These are phyloP conservation scores for Sylvia borin DNA, from an alignment of 2,797 vertebrate genomes.

Conservation along the genomic window DNA sequence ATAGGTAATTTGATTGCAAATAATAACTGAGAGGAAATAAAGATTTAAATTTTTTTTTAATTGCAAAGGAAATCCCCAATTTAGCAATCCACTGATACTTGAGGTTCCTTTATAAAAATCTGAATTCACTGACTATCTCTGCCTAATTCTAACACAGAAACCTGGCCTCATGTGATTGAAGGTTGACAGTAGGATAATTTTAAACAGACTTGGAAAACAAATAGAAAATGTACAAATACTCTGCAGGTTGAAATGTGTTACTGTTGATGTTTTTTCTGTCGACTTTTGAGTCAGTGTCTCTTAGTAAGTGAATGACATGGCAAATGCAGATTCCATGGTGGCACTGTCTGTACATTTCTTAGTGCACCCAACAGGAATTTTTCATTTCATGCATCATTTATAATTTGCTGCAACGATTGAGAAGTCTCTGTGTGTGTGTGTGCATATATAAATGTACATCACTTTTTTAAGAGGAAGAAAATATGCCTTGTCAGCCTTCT, in stretches of 20 bases:
- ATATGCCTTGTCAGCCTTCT: neutral
- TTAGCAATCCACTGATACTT: neutral
- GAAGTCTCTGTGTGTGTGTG: neutral
- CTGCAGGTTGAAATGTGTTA: neutral
- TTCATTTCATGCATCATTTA: slow-evolving; percentile 65
- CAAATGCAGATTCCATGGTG: neutral
- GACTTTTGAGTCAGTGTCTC: neutral
- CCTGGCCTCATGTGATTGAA: neutral
- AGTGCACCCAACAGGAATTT: slow-evolving; percentile 22
- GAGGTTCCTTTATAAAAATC: neutral
- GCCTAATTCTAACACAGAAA: neutral
- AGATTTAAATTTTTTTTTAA: neutral
- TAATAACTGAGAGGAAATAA: neutral
- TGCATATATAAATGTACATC: neutral
- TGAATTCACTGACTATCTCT: neutral
- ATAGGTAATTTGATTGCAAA: neutral
- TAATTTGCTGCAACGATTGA: slow-evolving; percentile 28
- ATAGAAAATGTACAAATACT: neutral
- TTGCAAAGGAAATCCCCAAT: neutral
- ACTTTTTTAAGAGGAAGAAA: neutral
- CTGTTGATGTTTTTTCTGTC: neutral
- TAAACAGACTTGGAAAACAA: neutral
- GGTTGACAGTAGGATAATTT: neutral
- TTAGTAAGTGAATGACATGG: neutral
- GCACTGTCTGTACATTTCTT: neutral